Evolutionary conservation across 2,113 vertebrate genomes (phyloP), one percentile per base, ranked within the genome.

Genomic region (Proteles cristata): DNA sequence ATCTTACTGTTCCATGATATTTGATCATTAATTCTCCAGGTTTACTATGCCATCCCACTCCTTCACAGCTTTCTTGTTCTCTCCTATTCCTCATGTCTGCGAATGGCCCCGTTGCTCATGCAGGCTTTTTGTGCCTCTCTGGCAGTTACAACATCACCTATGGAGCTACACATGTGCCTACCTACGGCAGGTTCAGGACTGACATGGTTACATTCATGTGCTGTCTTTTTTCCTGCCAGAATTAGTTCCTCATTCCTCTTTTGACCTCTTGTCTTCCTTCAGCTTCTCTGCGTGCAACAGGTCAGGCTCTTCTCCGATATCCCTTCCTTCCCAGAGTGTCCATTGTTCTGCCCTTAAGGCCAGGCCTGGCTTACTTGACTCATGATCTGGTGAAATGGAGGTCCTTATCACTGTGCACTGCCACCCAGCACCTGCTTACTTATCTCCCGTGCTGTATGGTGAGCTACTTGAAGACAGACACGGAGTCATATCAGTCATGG

Each of bases 291-390:
- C 3, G 1, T 45, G n/a, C 7, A n/a, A 25, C 11, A 53, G 55
- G 16, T 23, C 84, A 63, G 68, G 21, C 48, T 83, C 35, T 6
- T 69, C 39, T 85, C 25, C 11, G 39, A 33, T 16, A 16, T 0
- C 10, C 43, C 31, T 90, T 90, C 16, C 11, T 81, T 43, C 2
- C 4, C 50, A 63, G 81, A 45, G 11, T 2, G 16, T 77, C 91
- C 10, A 1, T 7, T 26, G 11, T 39, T 65, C 35, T 31, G 6
- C 7, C 1, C 11, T 58, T 71, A 1, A 1, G 10, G 65, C 26
- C 43, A 74, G 1, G 4, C 45, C 15, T 53, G 58, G 21, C 31
- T 80, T 23, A 12, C 33, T 31, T 89, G 61, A 15, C 21, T 84
- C 50, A 26, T 19, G 16, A 33, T 17, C 33, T 73, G 9, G 58